A percentile compares a stretch with the other conserved stretches of the same genome.
Evolutionary conservation across 2,888 invertebrate species (phyloP).

Genomic region (Meiosimyza decipiens): DNA sequence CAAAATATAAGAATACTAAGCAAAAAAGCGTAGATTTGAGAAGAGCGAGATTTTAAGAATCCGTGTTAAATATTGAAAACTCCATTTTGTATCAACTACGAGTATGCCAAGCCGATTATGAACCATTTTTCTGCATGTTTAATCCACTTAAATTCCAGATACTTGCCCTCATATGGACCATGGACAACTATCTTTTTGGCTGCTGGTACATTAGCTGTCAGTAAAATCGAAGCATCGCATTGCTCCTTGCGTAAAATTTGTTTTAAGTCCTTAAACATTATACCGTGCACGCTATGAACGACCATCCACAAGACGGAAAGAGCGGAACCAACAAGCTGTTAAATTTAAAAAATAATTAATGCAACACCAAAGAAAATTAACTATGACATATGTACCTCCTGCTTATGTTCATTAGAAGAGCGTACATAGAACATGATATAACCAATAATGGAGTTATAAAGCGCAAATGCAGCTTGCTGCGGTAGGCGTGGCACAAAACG

Average conservation of each 20-base stretch:
- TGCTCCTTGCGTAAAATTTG: slow-evolving; percentile 98
- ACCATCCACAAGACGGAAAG: slow-evolving; percentile 98
- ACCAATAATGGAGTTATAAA: slow-evolving; percentile 99
- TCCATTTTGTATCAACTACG: neutral
- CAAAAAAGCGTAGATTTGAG: too few relatives aligned
- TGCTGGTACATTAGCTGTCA: slow-evolving; percentile 98
- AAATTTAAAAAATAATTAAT: neutral
- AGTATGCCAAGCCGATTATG: too few relatives aligned
- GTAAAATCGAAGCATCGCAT: slow-evolving; percentile 95
- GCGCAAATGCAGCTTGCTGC: slow-evolving; percentile 96
- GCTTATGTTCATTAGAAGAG: slow-evolving; percentile 94
- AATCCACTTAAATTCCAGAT: neutral
- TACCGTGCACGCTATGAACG: slow-evolving; percentile 97
- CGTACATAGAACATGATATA: slow-evolving; percentile 99
- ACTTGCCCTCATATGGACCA: slow-evolving; percentile 72
- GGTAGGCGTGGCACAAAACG: slow-evolving; percentile 93
- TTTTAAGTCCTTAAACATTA: slow-evolving; percentile 99
- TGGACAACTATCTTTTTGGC: slow-evolving; percentile 99
- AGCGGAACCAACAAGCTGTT: slow-evolving; percentile 87
- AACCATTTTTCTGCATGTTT: neutral
- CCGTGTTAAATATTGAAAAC: neutral
- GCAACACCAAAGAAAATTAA: neutral
- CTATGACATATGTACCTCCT: slow-evolving; percentile 69
- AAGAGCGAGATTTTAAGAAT: too few relatives aligned
- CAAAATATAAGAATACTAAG: too few relatives aligned